Evolutionary conservation across 2,888 invertebrate genomes (phyloP).

Genomic region (Hirtodrosophila trivittata): DNA sequence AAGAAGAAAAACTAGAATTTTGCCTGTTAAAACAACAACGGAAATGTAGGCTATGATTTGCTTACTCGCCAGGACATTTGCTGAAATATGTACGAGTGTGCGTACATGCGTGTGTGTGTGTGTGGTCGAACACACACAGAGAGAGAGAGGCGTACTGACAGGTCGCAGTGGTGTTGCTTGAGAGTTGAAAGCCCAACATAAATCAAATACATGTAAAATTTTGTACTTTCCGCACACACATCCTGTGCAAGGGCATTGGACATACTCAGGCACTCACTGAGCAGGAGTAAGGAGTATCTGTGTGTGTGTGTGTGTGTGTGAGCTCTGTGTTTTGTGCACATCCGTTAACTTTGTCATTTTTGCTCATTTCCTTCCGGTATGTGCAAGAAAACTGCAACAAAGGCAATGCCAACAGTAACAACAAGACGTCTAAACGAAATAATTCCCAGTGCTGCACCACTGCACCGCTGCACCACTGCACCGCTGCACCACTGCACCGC

Average conservation of each 20-base stretch:
- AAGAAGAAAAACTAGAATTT: constrained; percentile 31
- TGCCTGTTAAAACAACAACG: constrained; percentile 63
- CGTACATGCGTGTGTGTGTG: constrained; percentile 5
- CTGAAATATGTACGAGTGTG: constrained; percentile 40
- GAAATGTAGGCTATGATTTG: constrained; percentile 78
- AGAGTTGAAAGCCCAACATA: constrained; percentile 68
- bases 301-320: constrained; percentile 32
- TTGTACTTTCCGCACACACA: constrained; percentile 78
- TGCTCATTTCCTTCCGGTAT: constrained; percentile 80
- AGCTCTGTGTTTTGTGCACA: constrained; percentile 73
- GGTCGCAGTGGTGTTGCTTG: constrained; percentile 53
- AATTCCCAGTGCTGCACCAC: constrained; percentile 61
- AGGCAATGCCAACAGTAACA: constrained; percentile 29
- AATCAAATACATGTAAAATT: constrained; percentile 80
- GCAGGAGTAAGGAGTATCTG: not conserved
- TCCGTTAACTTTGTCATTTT: constrained; percentile 81
- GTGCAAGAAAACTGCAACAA: constrained; percentile 69
- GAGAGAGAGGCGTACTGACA: constrained; percentile 22
- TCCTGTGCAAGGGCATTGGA: constrained; percentile 71
- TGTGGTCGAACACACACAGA: constrained; percentile 7
- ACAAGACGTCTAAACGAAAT: constrained; percentile 57
- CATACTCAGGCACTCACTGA: constrained; percentile 29
- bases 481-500: too few species aligned
- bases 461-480: constrained; percentile 59
- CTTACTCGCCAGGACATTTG: constrained; percentile 65